These are phyloP conservation scores for Ficedula albicollis DNA, from an alignment of 2,797 vertebrate species.

Conservation along the genomic window DNA sequence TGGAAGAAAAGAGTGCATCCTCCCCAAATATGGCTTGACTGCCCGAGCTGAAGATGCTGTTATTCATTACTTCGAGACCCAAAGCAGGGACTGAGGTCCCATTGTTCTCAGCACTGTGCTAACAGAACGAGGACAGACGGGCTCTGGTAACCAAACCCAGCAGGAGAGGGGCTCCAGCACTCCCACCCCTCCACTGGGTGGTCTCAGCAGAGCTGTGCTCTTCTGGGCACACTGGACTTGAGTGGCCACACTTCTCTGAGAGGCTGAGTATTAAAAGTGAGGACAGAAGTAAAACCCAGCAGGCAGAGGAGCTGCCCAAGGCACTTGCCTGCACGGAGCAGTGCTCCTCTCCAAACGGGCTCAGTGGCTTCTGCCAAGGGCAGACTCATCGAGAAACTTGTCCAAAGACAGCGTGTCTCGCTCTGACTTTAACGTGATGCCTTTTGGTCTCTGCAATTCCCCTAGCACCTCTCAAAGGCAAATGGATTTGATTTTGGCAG, in stretches of 20 bases:
- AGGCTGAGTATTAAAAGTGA: background rate
- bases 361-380: constrained; percentile 51
- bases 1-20: background rate
- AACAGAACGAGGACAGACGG: background rate
- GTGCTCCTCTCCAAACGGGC: constrained; percentile 37
- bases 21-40: background rate
- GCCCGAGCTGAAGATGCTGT: constrained; percentile 37
- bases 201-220: background rate
- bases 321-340: background rate
- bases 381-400: constrained; percentile 48
- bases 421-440: constrained; percentile 59
- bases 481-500: constrained; percentile 71
- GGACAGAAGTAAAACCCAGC: background rate
- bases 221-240: background rate
- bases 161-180: background rate
- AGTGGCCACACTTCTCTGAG: background rate
- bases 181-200: background rate
- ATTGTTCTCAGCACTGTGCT: background rate
- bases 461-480: constrained; percentile 62
- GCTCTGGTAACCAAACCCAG: constrained; percentile 22
- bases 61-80: constrained; percentile 35
- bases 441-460: constrained; percentile 68
- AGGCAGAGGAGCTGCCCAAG: background rate
- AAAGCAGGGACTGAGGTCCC: background rate
- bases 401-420: constrained; percentile 54